Percentiles rank a stretch among this genome's conserved stretches.
Evolutionary conservation across 2,888 invertebrate genomes (phyloP).

Genomic region (Allacma fusca): DNA sequence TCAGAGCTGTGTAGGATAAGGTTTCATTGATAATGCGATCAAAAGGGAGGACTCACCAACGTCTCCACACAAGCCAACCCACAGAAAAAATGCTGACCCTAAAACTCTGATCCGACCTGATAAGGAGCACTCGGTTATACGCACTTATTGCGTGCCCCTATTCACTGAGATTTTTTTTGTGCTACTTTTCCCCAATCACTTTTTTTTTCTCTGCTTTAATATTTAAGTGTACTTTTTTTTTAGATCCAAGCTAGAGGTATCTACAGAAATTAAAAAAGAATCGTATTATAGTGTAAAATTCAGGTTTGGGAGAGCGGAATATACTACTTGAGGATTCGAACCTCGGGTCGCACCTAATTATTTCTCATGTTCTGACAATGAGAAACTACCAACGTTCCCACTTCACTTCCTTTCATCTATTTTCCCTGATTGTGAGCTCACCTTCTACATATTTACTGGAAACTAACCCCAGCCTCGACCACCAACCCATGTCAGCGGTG

Average conservation of each 20-base stretch:
- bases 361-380: slow-evolving; percentile 34
- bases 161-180: slow-evolving; percentile 2
- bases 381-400: slow-evolving; percentile 25
- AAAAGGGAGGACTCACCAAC: slow-evolving; percentile 38
- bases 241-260: too few relatives aligned
- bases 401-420: slow-evolving; percentile 35
- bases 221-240: too few relatives aligned
- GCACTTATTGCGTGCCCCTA: slow-evolving; percentile 1
- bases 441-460: too few relatives aligned
- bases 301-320: too few relatives aligned
- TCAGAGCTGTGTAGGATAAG: slow-evolving; percentile 46
- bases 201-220: too few relatives aligned
- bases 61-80: slow-evolving; percentile 16
- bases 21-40: slow-evolving; percentile 51
- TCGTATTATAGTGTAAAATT: too few relatives aligned
- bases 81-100: slow-evolving; percentile 36
- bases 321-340: not conserved
- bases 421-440: not conserved
- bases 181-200: too few relatives aligned
- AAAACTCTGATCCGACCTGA: slow-evolving; percentile 49
- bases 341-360: slow-evolving; percentile 35
- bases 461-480: not conserved
- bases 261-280: too few relatives aligned
- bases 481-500: not conserved
- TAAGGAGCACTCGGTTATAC: slow-evolving; percentile 39